A percentile compares a stretch with the other conserved stretches of the same genome.
Conservation (phyloP, 2,113 vertebrate species). For the Syngnathoides biaculeatus region DNA sequence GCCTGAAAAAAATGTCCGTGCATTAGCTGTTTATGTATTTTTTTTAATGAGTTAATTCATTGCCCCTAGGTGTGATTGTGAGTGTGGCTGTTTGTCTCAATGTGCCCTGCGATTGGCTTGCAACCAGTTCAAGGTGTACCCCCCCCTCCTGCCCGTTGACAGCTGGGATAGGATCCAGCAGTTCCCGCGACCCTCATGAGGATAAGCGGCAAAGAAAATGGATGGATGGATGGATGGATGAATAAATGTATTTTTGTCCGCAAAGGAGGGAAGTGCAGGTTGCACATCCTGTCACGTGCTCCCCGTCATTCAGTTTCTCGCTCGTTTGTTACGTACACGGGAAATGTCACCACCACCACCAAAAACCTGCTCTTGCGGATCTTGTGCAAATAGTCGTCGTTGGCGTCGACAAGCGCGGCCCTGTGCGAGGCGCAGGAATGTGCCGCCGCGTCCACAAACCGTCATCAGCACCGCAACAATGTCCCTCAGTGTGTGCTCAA, state of each 20-base stretch:
- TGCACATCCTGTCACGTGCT: background rate
- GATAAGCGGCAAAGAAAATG: too few relatives aligned
- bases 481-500: background rate
- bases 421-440: slow-evolving; percentile 48
- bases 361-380: slow-evolving; percentile 1
- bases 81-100: too few relatives aligned
- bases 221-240: too few relatives aligned
- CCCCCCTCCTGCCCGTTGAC: too few relatives aligned
- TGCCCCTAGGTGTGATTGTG: too few relatives aligned
- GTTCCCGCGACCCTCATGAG: too few relatives aligned
- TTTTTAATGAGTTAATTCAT: too few relatives aligned
- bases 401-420: slow-evolving; percentile 27
- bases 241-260: too few relatives aligned
- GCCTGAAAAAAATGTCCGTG: background rate
- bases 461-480: background rate
- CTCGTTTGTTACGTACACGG: background rate
- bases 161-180: too few relatives aligned
- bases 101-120: too few relatives aligned
- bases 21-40: background rate
- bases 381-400: slow-evolving; percentile 17
- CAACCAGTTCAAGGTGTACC: too few relatives aligned
- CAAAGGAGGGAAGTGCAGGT: slow-evolving; percentile 3
- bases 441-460: slow-evolving; percentile 29
- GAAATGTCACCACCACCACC: background rate
- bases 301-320: background rate